These are phyloP conservation scores for Pseudomyrmex cubaensis DNA, from an alignment of 1,140 invertebrate genomes.

Conservation along the genomic window DNA sequence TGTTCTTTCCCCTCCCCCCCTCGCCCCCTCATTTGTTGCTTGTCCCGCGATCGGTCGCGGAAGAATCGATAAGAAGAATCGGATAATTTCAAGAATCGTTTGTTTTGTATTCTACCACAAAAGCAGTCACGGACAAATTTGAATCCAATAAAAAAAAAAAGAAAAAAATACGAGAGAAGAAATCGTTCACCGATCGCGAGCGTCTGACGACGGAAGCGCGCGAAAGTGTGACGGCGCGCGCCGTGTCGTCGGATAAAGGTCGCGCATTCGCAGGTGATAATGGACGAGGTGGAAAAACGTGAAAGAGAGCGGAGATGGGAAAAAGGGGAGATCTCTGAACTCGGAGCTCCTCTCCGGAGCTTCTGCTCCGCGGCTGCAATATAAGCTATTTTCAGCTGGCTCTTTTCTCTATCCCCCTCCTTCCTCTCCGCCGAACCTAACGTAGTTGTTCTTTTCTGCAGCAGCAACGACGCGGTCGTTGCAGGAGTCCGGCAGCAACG, in stretches of 20 bases:
- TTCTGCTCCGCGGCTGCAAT: constrained; percentile 7
- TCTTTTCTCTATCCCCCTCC: constrained; percentile 37
- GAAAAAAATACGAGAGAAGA: neutral
- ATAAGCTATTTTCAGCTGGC: constrained; percentile 54
- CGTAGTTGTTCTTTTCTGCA: constrained; percentile 49
- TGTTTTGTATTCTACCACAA: neutral
- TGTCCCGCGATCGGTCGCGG: neutral
- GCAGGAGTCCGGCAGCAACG: constrained; percentile 42
- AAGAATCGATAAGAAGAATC: neutral
- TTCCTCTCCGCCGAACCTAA: neutral
- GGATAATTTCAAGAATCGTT: neutral
- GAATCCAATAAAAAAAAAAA: neutral
- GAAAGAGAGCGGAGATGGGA: neutral
- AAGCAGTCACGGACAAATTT: neutral
- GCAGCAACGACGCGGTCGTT: constrained; percentile 59
- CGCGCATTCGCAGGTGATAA: constrained; percentile 22
- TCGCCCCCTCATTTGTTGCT: neutral
- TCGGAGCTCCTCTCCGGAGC: constrained; percentile 14
- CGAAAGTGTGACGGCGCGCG: neutral
- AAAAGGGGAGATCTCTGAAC: constrained; percentile 39
- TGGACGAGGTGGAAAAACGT: constrained; percentile 16
- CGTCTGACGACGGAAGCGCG: neutral
- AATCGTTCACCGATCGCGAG: neutral
- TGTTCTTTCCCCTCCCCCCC: neutral
- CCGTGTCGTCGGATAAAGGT: constrained; percentile 4